phyloP scores from a whole-genome alignment of 2,888 invertebrate species.

The Andrena hattorfiana region DNA sequence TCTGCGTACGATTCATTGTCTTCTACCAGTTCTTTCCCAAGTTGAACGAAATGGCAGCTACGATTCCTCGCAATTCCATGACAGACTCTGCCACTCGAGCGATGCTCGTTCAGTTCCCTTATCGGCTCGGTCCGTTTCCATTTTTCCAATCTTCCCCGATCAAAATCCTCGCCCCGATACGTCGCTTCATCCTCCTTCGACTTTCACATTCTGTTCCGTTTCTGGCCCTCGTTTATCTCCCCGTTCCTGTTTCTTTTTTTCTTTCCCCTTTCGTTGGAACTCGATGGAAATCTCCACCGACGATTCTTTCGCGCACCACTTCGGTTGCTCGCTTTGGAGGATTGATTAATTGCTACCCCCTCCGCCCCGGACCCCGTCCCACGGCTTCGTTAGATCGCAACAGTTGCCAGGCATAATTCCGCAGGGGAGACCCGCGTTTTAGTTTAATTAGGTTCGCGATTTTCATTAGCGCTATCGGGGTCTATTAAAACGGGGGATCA shows the following conservation, averaged over 20 bases:
- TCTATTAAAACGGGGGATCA: constrained; percentile 10
- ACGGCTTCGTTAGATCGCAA: constrained; percentile 13
- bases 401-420: not conserved
- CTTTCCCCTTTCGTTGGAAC: not conserved
- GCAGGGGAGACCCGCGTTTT: not conserved
- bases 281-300: constrained; percentile 22
- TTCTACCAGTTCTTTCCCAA: not conserved
- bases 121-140: constrained; percentile 1
- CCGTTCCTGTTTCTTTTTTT: not conserved
- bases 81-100: not conserved
- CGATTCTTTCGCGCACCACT: constrained; percentile 9
- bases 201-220: constrained; percentile 16
- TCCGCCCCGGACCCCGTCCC: not conserved
- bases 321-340: not conserved
- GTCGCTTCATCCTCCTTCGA: constrained; percentile 22
- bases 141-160: constrained; percentile 22
- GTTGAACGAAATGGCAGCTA: not conserved
- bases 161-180: constrained; percentile 12
- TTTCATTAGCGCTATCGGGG: constrained; percentile 30
- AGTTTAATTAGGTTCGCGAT: constrained; percentile 28
- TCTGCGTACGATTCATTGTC: not conserved
- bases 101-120: not conserved
- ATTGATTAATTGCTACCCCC: constrained; percentile 10
- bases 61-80: not conserved
- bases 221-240: constrained; percentile 17